Conservation (phyloP, 2,797 vertebrate genomes). For the Lophius americanus region DNA sequence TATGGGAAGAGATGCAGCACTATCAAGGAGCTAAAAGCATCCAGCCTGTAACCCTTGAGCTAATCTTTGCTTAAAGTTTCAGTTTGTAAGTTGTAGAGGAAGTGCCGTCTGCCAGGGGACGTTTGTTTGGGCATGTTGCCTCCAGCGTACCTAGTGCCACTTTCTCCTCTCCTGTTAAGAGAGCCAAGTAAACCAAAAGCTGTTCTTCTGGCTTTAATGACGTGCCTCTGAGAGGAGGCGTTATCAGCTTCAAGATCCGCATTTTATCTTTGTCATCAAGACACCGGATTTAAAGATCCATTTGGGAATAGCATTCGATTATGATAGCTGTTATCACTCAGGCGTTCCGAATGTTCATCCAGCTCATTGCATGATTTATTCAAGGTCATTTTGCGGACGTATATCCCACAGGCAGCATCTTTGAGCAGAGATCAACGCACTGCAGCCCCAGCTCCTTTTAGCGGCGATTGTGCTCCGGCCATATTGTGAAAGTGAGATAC, state of each 20-base stretch:
- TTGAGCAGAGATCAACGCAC: constrained; percentile 35
- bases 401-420: constrained; percentile 17
- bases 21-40: constrained; percentile 67
- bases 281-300: constrained; percentile 34
- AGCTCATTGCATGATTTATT: constrained; percentile 28
- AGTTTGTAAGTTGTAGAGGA: constrained; percentile 65
- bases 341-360: constrained; percentile 28
- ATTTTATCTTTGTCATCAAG: constrained; percentile 48
- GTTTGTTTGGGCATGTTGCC: constrained; percentile 59
- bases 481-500: too few species aligned
- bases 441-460: constrained; percentile 26
- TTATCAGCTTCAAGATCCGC: constrained; percentile 48
- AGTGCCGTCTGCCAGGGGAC: constrained; percentile 44
- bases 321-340: constrained; percentile 21
- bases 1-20: constrained; percentile 54
- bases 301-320: constrained; percentile 15
- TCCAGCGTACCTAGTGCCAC: constrained; percentile 38
- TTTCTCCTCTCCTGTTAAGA: constrained; percentile 45
- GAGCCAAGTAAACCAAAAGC: constrained; percentile 37
- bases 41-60: constrained; percentile 70
- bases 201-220: constrained; percentile 43
- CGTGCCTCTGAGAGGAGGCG: constrained; percentile 47
- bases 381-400: constrained; percentile 20
- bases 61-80: constrained; percentile 80
- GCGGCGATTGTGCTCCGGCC: constrained; percentile 29